Evolutionary conservation across 2,797 vertebrate genomes (phyloP).

Genomic region (Loris lydekkerianus): DNA sequence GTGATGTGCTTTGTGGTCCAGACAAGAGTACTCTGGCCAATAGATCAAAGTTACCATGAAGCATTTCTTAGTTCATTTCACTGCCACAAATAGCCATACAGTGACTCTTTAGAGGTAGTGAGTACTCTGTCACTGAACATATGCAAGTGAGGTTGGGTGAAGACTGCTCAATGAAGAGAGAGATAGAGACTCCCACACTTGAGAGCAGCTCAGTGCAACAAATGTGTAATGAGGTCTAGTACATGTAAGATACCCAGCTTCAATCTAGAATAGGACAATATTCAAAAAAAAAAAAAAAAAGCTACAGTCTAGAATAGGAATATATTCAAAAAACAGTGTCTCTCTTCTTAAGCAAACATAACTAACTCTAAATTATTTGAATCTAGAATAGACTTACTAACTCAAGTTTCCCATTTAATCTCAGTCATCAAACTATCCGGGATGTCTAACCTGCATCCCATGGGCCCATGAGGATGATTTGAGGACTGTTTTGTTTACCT

Average conservation of each 20-base stretch:
- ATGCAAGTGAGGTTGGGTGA: background rate
- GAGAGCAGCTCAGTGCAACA: background rate
- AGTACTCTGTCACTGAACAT: background rate
- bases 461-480: too few relatives aligned
- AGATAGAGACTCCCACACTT: background rate
- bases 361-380: conserved; percentile 6
- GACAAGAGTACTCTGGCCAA: conserved; percentile 60
- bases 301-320: background rate
- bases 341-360: background rate
- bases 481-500: too few relatives aligned
- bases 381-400: background rate
- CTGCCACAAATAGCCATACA: background rate
- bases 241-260: background rate
- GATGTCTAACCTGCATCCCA: too few relatives aligned
- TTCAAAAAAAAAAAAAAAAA: background rate
- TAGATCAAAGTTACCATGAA: conserved; percentile 63
- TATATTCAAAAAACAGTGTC: background rate
- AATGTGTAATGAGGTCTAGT: background rate
- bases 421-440: background rate
- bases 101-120: background rate
- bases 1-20: conserved; percentile 61
- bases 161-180: background rate
- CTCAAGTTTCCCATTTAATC: conserved; percentile 26
- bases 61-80: conserved; percentile 53
- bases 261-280: background rate